Evolutionary conservation across 53 echinoderm and acorn worm species (phyloP), one percentile per base, ranked within the genome.

Genomic region (Hippasteria phrygiana): DNA sequence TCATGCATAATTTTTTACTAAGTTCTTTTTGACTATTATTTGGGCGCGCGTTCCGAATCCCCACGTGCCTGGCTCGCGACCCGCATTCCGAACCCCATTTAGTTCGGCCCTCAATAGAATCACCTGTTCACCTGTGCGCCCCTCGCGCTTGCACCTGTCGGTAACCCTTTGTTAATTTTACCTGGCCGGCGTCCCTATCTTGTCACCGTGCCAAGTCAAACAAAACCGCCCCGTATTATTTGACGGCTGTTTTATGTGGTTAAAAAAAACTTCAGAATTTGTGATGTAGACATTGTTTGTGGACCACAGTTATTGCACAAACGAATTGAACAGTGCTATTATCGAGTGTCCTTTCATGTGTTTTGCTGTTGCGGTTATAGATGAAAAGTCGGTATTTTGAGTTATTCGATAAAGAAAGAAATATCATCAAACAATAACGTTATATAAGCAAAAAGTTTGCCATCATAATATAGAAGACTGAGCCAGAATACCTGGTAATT

Each of bases 151-250:
- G 81, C 81, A 81, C 81, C 81, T 81, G 81, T 65, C 81, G 64
- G 35, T 27, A 5, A 14, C 9, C 63, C 46, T 43, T 81, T 81
- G 81, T 81, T 65, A 39, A 16, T 4, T 18, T 81, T 65, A 81
- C 81, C 81, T 81, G 81, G 63, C 32, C 81, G 45, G 81, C 81
- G 81, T 81, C 81, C 74, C 81, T 81, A 81, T 81, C 81, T 81
- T 81, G 81, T 81, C 81, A 65, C 64, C 18, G 47, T 81, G 81
- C 81, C 81, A 81, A 81, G 39, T 64, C 81, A 81, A 81, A 81
- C 81, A 81, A 42, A 79, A 42, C 79, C 79, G 24, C 59, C 3
- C 24, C 26, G 5, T 18, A 73, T 0, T 55, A 4, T 29, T 17
- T 45, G 27, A 63, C 81, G 81, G 46, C 81, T 81, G 81, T 81